phyloP scores from a whole-genome alignment of 2,797 vertebrate genomes.

The Orestias chungarensis region DNA sequence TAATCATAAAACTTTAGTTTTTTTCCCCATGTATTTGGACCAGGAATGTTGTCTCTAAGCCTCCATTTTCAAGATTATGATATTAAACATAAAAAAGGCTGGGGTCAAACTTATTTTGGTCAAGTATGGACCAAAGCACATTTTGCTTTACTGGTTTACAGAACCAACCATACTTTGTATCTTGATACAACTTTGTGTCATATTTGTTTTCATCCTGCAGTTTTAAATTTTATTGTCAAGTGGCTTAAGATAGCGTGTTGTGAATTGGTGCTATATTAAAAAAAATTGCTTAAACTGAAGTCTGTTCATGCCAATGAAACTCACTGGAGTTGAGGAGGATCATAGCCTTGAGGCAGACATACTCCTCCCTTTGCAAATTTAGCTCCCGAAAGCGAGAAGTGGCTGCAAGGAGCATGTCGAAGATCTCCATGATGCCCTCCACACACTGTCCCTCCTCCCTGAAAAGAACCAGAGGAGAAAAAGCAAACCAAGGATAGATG shows the following conservation, averaged over 20 bases:
- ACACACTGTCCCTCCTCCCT: conserved; percentile 97
- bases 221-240: too few relatives aligned
- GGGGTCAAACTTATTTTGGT: conserved; percentile 21
- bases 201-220: not conserved
- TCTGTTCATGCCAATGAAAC: conserved; percentile 58
- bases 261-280: too few relatives aligned
- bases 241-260: too few relatives aligned
- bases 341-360: conserved; percentile 97
- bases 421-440: conserved; percentile 97
- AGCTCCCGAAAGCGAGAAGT: conserved; percentile 94
- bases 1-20: not conserved
- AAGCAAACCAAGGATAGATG: not conserved
- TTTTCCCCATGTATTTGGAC: not conserved
- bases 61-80: conserved; percentile 12
- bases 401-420: conserved; percentile 96
- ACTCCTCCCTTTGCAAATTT: conserved; percentile 94
- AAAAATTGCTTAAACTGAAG: too few relatives aligned
- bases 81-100: conserved; percentile 18
- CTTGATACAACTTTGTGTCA: not conserved
- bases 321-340: conserved; percentile 98
- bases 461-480: conserved; percentile 5
- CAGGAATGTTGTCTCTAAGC: conserved; percentile 14
- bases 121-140: conserved; percentile 4
- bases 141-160: not conserved
- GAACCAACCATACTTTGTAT: not conserved